Evolutionary conservation across 2,888 invertebrate genomes (phyloP), one percentile per base, ranked within the genome.

Genomic region (Sphaerophoria taeniata): DNA sequence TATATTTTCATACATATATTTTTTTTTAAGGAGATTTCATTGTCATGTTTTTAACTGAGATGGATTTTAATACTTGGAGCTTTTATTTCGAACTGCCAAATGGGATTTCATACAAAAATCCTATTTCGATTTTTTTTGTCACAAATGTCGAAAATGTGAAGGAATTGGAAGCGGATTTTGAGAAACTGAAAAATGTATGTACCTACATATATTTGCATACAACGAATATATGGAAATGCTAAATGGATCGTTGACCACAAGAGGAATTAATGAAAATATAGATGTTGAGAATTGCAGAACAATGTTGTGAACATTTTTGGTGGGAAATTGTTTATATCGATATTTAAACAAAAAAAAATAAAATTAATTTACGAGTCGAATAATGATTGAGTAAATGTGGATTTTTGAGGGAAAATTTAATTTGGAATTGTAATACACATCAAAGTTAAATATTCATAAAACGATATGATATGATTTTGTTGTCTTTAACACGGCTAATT

Each of bases 241-340:
- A 43, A 11, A 49, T 63, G 63, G 82, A 78, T 78, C 82, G 73
- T 77, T 78, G 77, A 73, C 78, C 77, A 78, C 78, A 83, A 82
- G 53, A 82, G 36, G 24, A 67, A 67, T 7, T 39, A 53, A 39
- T 36, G 53, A 7, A 39, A 36, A 53, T 36, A 49, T 33, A 11
- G 47, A 65, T 65, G 63, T 65, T 33, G 63, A 14, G 34, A 2
- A 43, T 7, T 43, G 39, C 39, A 43, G n/a, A n/a, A n/a, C n/a
- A n/a, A n/a, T n/a, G n/a, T n/a, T n/a, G n/a, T n/a, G n/a, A n/a
- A n/a, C n/a, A n/a, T n/a, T n/a, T n/a, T n/a, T n/a, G n/a, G n/a
- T n/a, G n/a, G n/a, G n/a, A n/a, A n/a, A n/a, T n/a, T n/a, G n/a
- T n/a, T n/a, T n/a, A n/a, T n/a, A n/a, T n/a, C n/a, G n/a, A n/a